Percentiles rank a stretch among this genome's conserved stretches.
These are phyloP conservation scores for Enteromius unitaeniatus DNA, from an alignment of 2,797 vertebrate genomes.

Conservation along the genomic window DNA sequence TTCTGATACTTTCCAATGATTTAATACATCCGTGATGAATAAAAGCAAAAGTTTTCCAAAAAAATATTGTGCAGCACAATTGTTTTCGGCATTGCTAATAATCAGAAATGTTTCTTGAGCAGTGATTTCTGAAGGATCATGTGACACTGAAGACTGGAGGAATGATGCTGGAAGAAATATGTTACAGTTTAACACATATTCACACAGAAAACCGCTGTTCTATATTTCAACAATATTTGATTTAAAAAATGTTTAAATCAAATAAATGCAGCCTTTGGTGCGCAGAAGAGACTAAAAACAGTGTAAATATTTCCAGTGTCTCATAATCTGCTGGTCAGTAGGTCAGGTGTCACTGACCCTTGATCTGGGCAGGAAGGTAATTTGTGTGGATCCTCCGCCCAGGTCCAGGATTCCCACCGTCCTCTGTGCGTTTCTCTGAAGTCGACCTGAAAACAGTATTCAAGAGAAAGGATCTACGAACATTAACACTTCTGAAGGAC, in stretches of 20 bases:
- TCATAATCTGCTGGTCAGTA: neutral
- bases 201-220: neutral
- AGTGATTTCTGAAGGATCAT: neutral
- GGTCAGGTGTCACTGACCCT: conserved; percentile 74
- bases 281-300: no score
- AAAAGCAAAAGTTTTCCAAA: neutral
- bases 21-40: neutral
- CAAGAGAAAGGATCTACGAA: neutral
- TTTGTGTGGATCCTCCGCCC: conserved; percentile 89
- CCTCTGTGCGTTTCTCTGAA: conserved; percentile 75
- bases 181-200: neutral
- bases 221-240: neutral
- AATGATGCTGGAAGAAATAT: neutral
- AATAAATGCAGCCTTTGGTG: no score
- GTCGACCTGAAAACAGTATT: conserved; percentile 80
- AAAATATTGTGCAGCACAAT: neutral
- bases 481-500: neutral
- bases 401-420: conserved; percentile 86
- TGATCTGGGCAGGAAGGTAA: conserved; percentile 86
- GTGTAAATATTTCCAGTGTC: neutral
- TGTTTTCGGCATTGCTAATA: neutral
- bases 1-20: neutral
- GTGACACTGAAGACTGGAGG: neutral
- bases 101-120: neutral
- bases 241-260: no score